Percentiles rank a stretch among this genome's conserved stretches.
Conservation (phyloP, 2,113 vertebrate species). For the Embiotoca jacksoni region DNA sequence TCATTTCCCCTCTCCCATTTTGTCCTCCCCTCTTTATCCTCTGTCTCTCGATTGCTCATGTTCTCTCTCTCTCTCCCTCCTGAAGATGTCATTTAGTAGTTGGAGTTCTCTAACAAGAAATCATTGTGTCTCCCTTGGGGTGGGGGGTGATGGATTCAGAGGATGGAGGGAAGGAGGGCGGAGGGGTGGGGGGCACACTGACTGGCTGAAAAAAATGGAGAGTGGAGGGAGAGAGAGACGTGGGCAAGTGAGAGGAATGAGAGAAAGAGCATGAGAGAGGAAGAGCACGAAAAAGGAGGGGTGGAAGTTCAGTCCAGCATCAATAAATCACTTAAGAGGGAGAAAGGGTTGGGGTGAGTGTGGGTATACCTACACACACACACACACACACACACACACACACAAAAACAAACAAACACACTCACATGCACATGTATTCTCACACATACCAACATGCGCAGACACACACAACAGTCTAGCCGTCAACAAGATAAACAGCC, state of each 20-base stretch:
- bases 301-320: constrained; percentile 78
- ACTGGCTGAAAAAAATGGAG: constrained; percentile 71
- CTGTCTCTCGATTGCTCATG: constrained; percentile 54
- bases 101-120: constrained; percentile 86
- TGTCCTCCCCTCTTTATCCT: constrained; percentile 55
- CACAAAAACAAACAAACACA: neutral
- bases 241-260: constrained; percentile 52
- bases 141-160: constrained; percentile 76
- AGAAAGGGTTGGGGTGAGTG: constrained; percentile 49
- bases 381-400: neutral
- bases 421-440: neutral
- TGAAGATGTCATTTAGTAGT: constrained; percentile 85
- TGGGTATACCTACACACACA: neutral
- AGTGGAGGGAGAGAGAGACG: constrained; percentile 58
- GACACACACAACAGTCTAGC: constrained; percentile 62
- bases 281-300: constrained; percentile 59
- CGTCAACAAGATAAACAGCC: constrained; percentile 80
- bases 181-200: constrained; percentile 35
- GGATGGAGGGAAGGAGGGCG: constrained; percentile 44
- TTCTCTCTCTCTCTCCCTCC: constrained; percentile 38
- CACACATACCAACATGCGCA: constrained; percentile 24
- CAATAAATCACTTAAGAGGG: constrained; percentile 83
- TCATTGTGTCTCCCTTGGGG: constrained; percentile 84
- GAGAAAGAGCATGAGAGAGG: constrained; percentile 41
- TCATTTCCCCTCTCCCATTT: constrained; percentile 62